These are phyloP conservation scores for Corythucha ciliata DNA, from an alignment of 2,888 invertebrate genomes.

Conservation along the genomic window DNA sequence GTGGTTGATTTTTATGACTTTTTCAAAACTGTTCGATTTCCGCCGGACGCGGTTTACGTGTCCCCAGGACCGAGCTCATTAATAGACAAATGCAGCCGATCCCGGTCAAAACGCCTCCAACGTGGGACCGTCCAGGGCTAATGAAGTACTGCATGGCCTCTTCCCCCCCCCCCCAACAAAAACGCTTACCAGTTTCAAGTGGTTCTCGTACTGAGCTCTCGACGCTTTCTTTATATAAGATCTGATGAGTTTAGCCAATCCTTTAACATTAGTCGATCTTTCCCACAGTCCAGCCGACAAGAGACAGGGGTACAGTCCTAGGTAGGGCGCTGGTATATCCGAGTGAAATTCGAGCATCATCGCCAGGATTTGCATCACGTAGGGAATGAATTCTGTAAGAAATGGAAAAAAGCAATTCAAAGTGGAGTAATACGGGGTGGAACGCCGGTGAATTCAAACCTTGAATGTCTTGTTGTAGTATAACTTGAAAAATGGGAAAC, in stretches of 20 bases:
- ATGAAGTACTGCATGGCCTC: no score
- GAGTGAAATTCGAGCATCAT: constrained; percentile 72
- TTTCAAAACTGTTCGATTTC: no score
- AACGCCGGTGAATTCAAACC: constrained; percentile 46
- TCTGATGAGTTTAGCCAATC: constrained; percentile 81
- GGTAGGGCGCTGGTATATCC: constrained; percentile 70
- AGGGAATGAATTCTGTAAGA: constrained; percentile 86
- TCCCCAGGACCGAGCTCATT: no score
- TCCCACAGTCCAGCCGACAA: constrained; percentile 89
- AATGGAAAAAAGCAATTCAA: constrained; percentile 19
- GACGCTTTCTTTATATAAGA: constrained; percentile 54
- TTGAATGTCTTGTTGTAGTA: constrained; percentile 87
- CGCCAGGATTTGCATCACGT: constrained; percentile 95
- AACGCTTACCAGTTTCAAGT: constrained; percentile 53
- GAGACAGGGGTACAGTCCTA: constrained; percentile 80
- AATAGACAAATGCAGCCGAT: no score
- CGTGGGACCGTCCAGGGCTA: no score
- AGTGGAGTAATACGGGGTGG: constrained; percentile 7
- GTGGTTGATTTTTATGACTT: no score
- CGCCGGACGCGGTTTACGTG: no score
- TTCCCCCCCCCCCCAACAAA: no score
- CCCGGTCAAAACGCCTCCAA: neutral
- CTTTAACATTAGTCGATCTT: constrained; percentile 83
- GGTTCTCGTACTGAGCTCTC: constrained; percentile 19
- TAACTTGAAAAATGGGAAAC: constrained; percentile 91